Evolutionary conservation across 2,888 invertebrate species (phyloP), one percentile per base, ranked within the genome.

Genomic region (Lycophotia porphyrea): DNA sequence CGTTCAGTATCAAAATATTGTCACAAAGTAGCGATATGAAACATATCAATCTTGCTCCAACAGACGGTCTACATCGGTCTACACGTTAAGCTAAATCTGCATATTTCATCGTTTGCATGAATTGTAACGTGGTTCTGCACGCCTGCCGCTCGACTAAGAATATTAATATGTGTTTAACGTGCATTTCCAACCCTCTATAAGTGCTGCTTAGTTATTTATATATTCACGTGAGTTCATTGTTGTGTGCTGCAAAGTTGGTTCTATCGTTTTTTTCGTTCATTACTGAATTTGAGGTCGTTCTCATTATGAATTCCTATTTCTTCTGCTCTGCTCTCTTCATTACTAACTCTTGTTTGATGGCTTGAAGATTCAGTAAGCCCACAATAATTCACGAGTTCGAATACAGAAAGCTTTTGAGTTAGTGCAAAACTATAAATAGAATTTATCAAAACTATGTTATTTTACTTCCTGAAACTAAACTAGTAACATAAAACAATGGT

Each of bases 101-200:
- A 81, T 86, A 84, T 67, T 84, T 77, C 84, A 84, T 74, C 76
- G 70, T 86, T 83, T 84, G 86, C 84, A 87, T 87, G 85, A 68
- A 80, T 80, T 84, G 64, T 81, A 72, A 72, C 77, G 70, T 58
- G 77, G 70, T 74, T 74, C 78, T 76, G 84, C 84, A 84, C 82
- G 82, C 75, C 81, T 68, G 44, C 66, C 39, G 58, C 71, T 76
- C 73, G 63, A 76, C 86, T 78, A 75, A 74, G 71, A 81, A 84
- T 84, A 82, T 70, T 85, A 76, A 76, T 76, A 80, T 69, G 74
- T 81, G 78, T 78, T 77, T 71, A 70, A 81, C 61, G 74, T 71
- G 71, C 55, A 83, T 83, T 80, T 82, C 80, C 83, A 71, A 73
- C 83, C 77, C 65, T 69, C 34, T 66, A 4, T 72, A 73, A 42